A percentile compares a stretch with the other conserved stretches of the same genome.
These are phyloP conservation scores for Zonitis immaculata DNA, from an alignment of 2,888 invertebrate genomes.

Conservation along the genomic window DNA sequence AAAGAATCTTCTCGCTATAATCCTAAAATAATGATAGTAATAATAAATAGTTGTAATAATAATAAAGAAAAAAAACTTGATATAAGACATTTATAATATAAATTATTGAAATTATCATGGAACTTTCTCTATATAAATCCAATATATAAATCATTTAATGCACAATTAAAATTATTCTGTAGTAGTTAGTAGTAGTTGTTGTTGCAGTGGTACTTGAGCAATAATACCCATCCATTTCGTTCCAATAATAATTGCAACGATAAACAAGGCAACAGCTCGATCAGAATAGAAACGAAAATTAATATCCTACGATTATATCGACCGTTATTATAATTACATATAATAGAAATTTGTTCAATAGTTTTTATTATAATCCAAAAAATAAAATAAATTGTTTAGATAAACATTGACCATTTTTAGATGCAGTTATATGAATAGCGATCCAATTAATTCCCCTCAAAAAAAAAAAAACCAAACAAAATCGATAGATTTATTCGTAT, in stretches of 20 bases:
- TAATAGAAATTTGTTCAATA: constrained; percentile 8
- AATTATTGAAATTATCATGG: neutral
- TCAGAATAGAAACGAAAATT: neutral
- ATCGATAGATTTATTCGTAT: too few relatives aligned
- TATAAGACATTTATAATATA: neutral
- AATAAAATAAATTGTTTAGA: constrained; percentile 15
- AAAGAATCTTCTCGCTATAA: neutral
- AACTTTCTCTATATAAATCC: neutral
- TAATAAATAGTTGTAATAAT: neutral
- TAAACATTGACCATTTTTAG: constrained; percentile 15
- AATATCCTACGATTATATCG: neutral
- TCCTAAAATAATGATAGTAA: neutral
- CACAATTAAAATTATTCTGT: neutral
- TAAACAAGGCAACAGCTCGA: neutral
- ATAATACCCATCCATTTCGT: neutral
- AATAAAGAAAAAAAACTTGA: neutral
- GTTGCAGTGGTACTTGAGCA: neutral
- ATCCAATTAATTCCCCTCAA: constrained; percentile 21
- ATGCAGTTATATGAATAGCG: constrained; percentile 10
- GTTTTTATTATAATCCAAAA: too few relatives aligned
- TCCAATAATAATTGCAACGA: neutral
- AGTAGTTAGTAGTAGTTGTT: neutral
- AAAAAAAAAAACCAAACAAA: constrained; percentile 8
- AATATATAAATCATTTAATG: constrained; percentile 2
- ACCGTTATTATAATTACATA: constrained; percentile 19